phyloP scores from a whole-genome alignment of 2,113 vertebrate genomes.

The Kryptolebias marmoratus region DNA sequence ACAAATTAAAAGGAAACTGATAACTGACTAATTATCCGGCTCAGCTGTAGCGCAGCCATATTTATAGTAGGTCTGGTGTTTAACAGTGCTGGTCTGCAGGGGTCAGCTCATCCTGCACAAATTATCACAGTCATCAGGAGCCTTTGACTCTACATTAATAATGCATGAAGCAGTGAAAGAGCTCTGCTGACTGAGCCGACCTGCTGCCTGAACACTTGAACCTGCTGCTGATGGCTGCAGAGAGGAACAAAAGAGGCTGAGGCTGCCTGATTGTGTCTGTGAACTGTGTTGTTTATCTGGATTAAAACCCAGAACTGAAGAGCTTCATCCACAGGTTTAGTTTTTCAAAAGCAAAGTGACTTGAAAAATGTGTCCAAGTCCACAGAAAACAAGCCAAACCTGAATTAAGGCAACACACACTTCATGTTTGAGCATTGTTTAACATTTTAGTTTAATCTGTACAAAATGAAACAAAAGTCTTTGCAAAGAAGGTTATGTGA shows the following conservation, averaged over 20 bases:
- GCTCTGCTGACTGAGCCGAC: constrained; percentile 52
- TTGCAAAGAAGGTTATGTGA: no score
- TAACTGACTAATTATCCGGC: no score
- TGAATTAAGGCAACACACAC: background rate
- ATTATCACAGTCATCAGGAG: constrained; percentile 66
- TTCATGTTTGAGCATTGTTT: background rate
- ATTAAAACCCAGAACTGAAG: background rate
- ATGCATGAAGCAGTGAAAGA: constrained; percentile 52
- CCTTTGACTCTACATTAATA: constrained; percentile 66
- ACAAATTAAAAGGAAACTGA: background rate
- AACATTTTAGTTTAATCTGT: background rate
- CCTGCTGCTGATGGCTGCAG: constrained; percentile 39
- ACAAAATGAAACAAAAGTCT: background rate
- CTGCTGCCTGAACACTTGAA: constrained; percentile 58
- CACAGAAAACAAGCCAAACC: background rate
- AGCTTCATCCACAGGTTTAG: background rate
- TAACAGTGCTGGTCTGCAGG: constrained; percentile 10
- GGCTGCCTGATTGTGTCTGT: background rate
- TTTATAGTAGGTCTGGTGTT: constrained; percentile 17
- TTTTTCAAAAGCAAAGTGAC: background rate
- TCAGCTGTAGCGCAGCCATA: background rate
- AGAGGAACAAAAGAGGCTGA: background rate
- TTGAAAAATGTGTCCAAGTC: background rate
- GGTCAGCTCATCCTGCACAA: constrained; percentile 44
- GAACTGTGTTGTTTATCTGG: no score